Conservation (phyloP, 1,140 invertebrate genomes). For the Diorhabda elongata region DNA sequence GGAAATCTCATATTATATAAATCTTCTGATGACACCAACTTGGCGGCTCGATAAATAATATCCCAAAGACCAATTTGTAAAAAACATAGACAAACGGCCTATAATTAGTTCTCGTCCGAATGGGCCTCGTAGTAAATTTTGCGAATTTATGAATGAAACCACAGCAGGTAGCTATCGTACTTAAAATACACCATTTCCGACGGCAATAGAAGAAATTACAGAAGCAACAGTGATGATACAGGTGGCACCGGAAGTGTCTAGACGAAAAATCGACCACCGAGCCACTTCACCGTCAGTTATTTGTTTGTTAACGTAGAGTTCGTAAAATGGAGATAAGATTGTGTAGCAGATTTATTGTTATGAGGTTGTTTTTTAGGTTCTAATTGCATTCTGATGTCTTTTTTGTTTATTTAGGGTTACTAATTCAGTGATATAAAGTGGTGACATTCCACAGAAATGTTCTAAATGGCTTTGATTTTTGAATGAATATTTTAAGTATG, state of each 20-base stretch:
- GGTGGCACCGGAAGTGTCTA: conserved; percentile 8
- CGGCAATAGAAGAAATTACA: conserved; percentile 2
- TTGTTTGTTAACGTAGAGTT: neutral
- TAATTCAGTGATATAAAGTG: neutral
- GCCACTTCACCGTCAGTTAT: neutral
- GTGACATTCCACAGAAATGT: neutral
- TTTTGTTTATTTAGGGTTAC: neutral
- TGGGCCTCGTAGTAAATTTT: neutral
- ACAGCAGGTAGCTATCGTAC: neutral
- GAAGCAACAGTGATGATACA: neutral
- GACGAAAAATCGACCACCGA: conserved; percentile 11
- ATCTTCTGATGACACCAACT: neutral
- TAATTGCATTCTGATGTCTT: neutral
- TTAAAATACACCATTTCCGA: neutral
- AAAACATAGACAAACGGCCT: neutral
- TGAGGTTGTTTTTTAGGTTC: neutral
- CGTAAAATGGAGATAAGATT: neutral
- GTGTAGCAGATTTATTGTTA: conserved; percentile 2
- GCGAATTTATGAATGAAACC: neutral
- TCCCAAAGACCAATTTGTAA: conserved; percentile 17
- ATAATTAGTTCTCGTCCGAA: neutral
- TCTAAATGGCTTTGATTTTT: neutral
- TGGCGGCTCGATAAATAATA: conserved; percentile 16
- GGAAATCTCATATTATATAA: neutral
- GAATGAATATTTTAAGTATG: no score